phyloP scores from a whole-genome alignment of 2,888 invertebrate species.

The Maniola hyperantus region DNA sequence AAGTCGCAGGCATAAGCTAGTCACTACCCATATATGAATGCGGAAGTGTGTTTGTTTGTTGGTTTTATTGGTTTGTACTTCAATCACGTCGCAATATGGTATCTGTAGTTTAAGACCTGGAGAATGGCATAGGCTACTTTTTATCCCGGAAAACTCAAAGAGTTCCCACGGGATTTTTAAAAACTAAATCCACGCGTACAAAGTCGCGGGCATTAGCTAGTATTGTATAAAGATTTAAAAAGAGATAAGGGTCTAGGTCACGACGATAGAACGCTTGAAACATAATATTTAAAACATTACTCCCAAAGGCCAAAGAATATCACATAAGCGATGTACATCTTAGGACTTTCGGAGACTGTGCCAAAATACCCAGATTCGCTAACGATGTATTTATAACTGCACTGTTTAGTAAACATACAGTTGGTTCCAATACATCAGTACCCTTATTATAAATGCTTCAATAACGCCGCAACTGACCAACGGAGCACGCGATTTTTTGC shows the following conservation, averaged over 20 bases:
- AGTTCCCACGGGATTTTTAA: neutral
- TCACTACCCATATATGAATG: too few species aligned
- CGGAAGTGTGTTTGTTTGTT: too few species aligned
- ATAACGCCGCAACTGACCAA: too few species aligned
- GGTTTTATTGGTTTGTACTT: too few species aligned
- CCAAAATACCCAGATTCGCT: conserved; percentile 30
- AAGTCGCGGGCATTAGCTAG: neutral
- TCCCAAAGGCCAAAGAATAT: conserved; percentile 13
- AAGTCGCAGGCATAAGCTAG: too few species aligned
- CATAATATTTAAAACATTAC: conserved; percentile 19
- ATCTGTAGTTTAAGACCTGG: too few species aligned
- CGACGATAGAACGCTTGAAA: neutral
- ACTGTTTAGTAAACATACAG: conserved; percentile 3
- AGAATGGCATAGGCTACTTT: neutral
- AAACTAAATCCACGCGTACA: neutral
- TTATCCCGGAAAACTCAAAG: too few species aligned
- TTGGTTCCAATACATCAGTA: too few species aligned
- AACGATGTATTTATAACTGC: conserved; percentile 36
- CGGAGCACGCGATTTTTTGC: too few species aligned
- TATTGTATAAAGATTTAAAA: neutral
- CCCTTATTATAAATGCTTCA: too few species aligned
- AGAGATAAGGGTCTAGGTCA: conserved; percentile 5
- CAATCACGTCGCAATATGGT: too few species aligned
- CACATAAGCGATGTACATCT: conserved; percentile 15
- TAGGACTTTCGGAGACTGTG: conserved; percentile 17